These are phyloP conservation scores for Sinohyriopsis cumingii DNA, from an alignment of 2,888 invertebrate species.

Conservation along the genomic window DNA sequence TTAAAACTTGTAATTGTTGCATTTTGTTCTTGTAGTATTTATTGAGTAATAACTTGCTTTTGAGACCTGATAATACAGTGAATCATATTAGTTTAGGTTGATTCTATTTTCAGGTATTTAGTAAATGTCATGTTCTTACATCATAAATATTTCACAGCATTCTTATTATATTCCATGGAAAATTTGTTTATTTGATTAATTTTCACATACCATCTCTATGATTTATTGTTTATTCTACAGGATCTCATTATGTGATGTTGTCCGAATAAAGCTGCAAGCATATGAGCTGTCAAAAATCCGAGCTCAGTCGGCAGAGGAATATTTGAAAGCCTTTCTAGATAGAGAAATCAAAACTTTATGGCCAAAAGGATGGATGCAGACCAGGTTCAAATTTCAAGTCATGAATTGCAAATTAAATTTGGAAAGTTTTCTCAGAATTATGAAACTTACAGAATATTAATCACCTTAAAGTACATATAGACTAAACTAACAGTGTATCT, in stretches of 20 bases:
- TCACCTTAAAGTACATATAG: background rate
- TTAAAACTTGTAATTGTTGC: no score
- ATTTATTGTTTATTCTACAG: conserved; percentile 26
- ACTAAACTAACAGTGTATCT: background rate
- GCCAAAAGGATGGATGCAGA: conserved; percentile 81
- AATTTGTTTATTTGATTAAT: no score
- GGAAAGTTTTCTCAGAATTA: no score
- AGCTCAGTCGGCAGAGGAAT: conserved; percentile 72
- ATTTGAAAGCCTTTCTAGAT: conserved; percentile 76
- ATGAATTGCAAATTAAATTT: background rate
- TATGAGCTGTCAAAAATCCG: conserved; percentile 72
- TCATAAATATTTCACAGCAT: no score
- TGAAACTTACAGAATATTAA: no score
- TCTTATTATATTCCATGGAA: no score
- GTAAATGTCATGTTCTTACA: no score
- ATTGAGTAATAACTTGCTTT: no score
- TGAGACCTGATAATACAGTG: no score
- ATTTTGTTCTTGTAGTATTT: no score
- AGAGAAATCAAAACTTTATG: conserved; percentile 79
- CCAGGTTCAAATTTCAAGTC: conserved; percentile 57
- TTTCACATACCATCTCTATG: background rate
- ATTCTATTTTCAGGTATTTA: no score
- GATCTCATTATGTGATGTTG: conserved; percentile 70
- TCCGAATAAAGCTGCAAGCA: conserved; percentile 72
- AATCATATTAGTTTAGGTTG: no score